These are phyloP conservation scores for Diorhabda sublineata DNA, from an alignment of 1,140 invertebrate genomes.

Conservation along the genomic window DNA sequence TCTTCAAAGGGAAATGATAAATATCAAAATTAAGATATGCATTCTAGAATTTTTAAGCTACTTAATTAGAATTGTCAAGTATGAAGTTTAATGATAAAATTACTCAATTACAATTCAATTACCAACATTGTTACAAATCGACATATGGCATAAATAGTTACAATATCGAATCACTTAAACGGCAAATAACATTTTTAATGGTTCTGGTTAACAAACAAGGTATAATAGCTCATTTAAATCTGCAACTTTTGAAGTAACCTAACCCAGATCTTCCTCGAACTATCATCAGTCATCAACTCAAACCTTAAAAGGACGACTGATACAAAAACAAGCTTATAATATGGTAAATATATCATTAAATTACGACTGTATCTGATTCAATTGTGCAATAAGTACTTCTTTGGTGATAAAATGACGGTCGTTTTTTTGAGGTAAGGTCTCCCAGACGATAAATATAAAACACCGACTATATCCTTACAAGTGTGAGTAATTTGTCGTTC, in stretches of 20 bases:
- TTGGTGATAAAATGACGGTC: neutral
- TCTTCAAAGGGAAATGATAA: too few species aligned
- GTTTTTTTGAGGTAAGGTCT: neutral
- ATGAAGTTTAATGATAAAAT: too few species aligned
- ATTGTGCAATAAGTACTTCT: conserved; percentile 3
- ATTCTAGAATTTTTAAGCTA: too few species aligned
- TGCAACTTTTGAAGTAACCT: neutral
- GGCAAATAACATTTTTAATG: neutral
- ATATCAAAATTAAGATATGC: too few species aligned
- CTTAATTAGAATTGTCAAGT: too few species aligned
- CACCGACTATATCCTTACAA: neutral
- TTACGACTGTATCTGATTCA: neutral
- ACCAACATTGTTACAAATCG: too few species aligned
- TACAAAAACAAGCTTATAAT: neutral
- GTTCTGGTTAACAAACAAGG: neutral
- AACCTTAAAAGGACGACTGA: neutral
- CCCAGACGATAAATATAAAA: neutral
- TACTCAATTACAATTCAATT: too few species aligned
- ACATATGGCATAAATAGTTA: too few species aligned
- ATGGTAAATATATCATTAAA: conserved; percentile 1
- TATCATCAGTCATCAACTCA: neutral
- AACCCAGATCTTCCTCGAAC: neutral
- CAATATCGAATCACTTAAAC: too few species aligned
- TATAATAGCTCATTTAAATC: neutral
- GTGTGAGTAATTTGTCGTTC: too few species aligned